Evolutionary conservation across 2,888 invertebrate genomes (phyloP), one percentile per base, ranked within the genome.

Genomic region (Iphiclides podalirius): DNA sequence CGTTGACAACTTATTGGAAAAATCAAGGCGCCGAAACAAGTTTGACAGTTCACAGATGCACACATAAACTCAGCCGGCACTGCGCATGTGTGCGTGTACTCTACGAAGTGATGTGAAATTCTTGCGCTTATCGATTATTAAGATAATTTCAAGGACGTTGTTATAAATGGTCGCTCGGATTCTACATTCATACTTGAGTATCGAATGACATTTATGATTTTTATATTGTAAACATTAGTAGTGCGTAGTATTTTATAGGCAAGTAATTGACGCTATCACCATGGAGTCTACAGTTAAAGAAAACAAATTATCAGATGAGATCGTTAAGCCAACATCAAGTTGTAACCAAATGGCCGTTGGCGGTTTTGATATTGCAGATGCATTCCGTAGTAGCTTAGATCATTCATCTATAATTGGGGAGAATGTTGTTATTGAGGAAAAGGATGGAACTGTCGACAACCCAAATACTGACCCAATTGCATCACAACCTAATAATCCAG

Each of bases 121-220:
- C 76, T 75, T 81, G 67, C 65, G 73, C 74, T 83, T 86, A 86
- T 86, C 86, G 86, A 86, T 85, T 83, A 75, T 68, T 65, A 68
- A 78, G 82, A 81, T 82, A 74, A 82, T 71, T 81, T 81, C 85
- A 85, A 86, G 84, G 85, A 61, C 83, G 67, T 52, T 54, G 49
- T 56, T 63, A 54, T 56, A 66, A 64, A 64, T 60, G 51, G 53
- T 59, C 52, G 23, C 61, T 59, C n/a, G 8, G 8, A 3, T 59
- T 61, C 45, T 33, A 55, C 52, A 56, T 52, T 41, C 48, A 47
- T 47, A 53, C 45, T 40, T 40, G 37, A n/a, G 41, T 33, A 17
- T 36, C 34, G 41, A 47, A 49, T 46, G 35, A 36, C 15, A 28
- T 34, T 49, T 40, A 48, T 54, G 33, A 52, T 52, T 50, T n/a